Evolutionary conservation across 1,140 invertebrate genomes (phyloP).

Genomic region (Pemphigus obesinymphae): DNA sequence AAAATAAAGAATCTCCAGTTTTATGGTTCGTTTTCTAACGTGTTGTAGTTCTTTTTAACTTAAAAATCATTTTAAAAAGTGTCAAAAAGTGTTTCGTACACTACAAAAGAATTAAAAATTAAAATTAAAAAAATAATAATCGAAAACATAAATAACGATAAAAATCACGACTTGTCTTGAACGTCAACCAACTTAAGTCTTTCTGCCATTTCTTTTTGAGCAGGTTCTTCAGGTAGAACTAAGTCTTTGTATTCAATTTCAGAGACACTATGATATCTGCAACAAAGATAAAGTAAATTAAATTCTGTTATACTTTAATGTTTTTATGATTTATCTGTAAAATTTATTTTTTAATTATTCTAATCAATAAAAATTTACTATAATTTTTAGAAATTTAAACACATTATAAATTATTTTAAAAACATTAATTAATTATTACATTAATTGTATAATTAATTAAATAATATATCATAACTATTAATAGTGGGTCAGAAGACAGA

Average conservation of each 20-base stretch:
- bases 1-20: conserved; percentile 34
- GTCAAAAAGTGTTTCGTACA: conserved; percentile 17
- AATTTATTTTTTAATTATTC: no score
- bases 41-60: conserved; percentile 1
- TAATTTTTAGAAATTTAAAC: no score
- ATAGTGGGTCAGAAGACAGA: no score
- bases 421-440: no score
- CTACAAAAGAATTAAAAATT: conserved; percentile 11
- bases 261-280: conserved; percentile 25
- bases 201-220: conserved; percentile 35
- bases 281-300: neutral
- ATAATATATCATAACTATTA: no score
- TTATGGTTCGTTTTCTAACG: conserved; percentile 38
- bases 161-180: conserved; percentile 27
- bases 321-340: no score
- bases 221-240: conserved; percentile 14
- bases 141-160: conserved; percentile 20
- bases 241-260: conserved; percentile 30
- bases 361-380: no score
- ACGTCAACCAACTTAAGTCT: conserved; percentile 32
- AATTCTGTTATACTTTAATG: neutral
- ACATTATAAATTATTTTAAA: no score
- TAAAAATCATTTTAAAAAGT: conserved; percentile 26
- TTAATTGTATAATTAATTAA: no score
- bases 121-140: conserved; percentile 17